These are phyloP conservation scores for Emydocephalus ijimae DNA, from an alignment of 2,113 vertebrate species.

Conservation along the genomic window DNA sequence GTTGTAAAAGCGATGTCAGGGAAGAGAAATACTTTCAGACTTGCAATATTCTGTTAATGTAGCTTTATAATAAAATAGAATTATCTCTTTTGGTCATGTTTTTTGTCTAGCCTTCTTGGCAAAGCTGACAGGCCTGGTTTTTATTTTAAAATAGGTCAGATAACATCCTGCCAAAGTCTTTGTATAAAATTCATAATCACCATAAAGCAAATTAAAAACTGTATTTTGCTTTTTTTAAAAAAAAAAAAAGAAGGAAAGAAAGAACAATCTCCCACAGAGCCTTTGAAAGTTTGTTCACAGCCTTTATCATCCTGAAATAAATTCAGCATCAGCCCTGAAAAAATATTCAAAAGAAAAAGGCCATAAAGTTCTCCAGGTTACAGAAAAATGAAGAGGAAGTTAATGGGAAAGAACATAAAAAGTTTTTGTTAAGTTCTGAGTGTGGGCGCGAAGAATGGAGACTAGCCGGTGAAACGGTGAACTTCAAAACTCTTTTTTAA, in stretches of 20 bases:
- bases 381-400: slow-evolving; percentile 64
- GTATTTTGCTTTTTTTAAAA: slow-evolving; percentile 25
- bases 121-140: background rate
- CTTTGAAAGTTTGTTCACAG: slow-evolving; percentile 45
- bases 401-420: slow-evolving; percentile 67
- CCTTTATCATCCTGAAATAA: slow-evolving; percentile 52
- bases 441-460: too few relatives aligned
- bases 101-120: background rate
- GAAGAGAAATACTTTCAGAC: background rate
- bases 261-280: slow-evolving; percentile 30
- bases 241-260: background rate
- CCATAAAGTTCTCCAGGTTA: slow-evolving; percentile 64
- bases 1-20: background rate
- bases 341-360: slow-evolving; percentile 62
- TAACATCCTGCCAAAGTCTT: background rate
- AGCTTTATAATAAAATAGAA: background rate
- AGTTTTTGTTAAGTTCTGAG: too few relatives aligned
- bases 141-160: background rate
- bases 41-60: background rate
- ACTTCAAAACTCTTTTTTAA: too few relatives aligned
- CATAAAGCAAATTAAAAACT: slow-evolving; percentile 16
- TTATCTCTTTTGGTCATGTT: background rate
- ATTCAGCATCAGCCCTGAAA: slow-evolving; percentile 52
- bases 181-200: background rate
- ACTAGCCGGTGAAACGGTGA: too few relatives aligned